Evolutionary conservation across 2,113 vertebrate genomes (phyloP).

Genomic region (Paracanthobrama guichenoti): DNA sequence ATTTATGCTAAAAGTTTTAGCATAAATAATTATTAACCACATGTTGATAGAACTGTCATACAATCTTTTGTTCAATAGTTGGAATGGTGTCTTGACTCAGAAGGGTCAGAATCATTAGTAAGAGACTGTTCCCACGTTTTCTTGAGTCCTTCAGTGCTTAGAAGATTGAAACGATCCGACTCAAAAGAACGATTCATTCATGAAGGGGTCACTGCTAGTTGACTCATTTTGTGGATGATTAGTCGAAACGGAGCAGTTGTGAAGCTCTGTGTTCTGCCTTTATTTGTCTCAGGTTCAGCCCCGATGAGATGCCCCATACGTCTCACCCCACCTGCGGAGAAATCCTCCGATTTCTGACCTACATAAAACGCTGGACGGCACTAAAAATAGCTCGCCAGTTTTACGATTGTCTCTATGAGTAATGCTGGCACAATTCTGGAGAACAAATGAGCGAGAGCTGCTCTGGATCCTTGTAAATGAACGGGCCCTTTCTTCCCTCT

Average conservation of each 20-base stretch:
- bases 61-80: neutral
- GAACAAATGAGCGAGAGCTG: neutral
- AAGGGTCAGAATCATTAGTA: neutral
- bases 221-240: neutral
- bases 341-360: conserved; percentile 69
- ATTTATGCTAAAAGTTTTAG: too few relatives aligned
- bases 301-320: conserved; percentile 34
- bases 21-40: too few relatives aligned
- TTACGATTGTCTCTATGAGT: conserved; percentile 60
- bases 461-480: neutral
- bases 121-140: neutral
- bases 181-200: neutral
- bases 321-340: conserved; percentile 47
- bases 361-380: conserved; percentile 65
- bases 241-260: neutral
- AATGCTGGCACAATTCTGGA: conserved; percentile 31
- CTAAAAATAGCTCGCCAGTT: conserved; percentile 70
- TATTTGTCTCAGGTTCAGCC: neutral
- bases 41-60: neutral
- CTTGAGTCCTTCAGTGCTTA: too few relatives aligned
- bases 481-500: neutral
- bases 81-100: neutral
- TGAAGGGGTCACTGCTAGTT: neutral
- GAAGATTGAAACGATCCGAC: neutral
- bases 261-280: neutral